Evolutionary conservation across 2,113 vertebrate species (phyloP).

Genomic region (Poeciliopsis prolifica): DNA sequence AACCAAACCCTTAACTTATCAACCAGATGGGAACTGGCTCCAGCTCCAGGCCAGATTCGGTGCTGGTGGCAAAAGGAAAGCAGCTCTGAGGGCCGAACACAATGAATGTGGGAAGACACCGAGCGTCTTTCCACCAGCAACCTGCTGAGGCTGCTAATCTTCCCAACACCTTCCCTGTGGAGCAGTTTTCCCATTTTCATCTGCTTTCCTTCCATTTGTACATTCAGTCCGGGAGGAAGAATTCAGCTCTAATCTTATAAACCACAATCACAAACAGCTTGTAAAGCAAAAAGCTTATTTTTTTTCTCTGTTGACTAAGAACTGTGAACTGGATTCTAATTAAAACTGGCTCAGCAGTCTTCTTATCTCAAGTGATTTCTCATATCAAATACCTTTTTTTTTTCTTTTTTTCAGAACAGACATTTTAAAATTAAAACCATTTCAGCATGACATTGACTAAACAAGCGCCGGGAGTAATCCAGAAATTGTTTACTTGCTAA

Average conservation of each 20-base stretch:
- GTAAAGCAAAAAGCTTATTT: conserved; percentile 40
- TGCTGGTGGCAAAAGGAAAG: background rate
- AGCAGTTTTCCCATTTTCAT: conserved; percentile 15
- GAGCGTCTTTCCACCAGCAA: conserved; percentile 24
- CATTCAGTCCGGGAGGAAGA: conserved; percentile 9
- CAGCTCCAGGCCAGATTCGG: background rate
- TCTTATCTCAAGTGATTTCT: background rate
- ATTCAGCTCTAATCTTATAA: conserved; percentile 27
- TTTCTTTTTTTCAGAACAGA: background rate
- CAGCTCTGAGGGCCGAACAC: conserved; percentile 34
- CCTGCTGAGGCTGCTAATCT: conserved; percentile 51
- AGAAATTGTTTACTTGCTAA: conserved; percentile 1
- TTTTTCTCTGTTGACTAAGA: conserved; percentile 33
- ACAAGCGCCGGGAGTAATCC: background rate
- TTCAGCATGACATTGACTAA: background rate
- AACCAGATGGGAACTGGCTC: background rate
- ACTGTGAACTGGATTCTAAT: conserved; percentile 37
- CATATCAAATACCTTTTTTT: background rate
- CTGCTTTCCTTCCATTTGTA: background rate
- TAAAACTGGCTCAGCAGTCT: conserved; percentile 9
- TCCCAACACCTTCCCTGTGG: conserved; percentile 22
- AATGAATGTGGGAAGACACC: conserved; percentile 36
- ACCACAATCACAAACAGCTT: conserved; percentile 20
- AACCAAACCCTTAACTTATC: background rate
- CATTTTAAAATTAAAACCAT: conserved; percentile 2